Conservation (phyloP, 2,888 invertebrate species). For the Pherbina coryleti region DNA sequence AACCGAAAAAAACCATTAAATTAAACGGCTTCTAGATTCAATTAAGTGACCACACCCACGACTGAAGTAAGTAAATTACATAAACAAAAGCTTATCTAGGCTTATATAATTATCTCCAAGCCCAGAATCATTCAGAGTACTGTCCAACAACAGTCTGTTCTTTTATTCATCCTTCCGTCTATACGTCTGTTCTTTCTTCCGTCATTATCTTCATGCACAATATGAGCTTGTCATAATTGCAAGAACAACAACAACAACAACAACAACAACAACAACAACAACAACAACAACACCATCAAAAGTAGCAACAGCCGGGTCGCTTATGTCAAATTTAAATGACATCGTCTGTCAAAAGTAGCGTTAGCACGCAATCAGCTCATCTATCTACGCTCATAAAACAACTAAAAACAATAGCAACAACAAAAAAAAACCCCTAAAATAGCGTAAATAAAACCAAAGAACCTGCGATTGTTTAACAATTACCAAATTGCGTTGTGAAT, state of each 20-base stretch:
- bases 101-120: constrained; percentile 24
- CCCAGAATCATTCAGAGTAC: neutral
- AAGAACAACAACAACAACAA: constrained; percentile 34
- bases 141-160: too few relatives aligned
- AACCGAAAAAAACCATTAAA: constrained; percentile 24
- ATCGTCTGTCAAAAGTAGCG: constrained; percentile 7
- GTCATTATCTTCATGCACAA: constrained; percentile 4
- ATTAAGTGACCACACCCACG: neutral
- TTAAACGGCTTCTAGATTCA: constrained; percentile 32
- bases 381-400: constrained; percentile 22
- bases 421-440: neutral
- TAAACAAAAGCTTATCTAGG: neutral
- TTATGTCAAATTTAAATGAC: constrained; percentile 41
- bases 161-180: neutral
- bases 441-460: constrained; percentile 34
- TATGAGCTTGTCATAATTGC: constrained; percentile 28
- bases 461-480: constrained; percentile 39
- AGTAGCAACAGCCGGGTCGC: constrained; percentile 33
- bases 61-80: neutral
- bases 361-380: constrained; percentile 34
- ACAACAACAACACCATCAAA: too few relatives aligned
- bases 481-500: constrained; percentile 34
- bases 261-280: constrained; percentile 34
- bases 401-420: constrained; percentile 10
- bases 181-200: neutral